Conservation (phyloP, 2,888 invertebrate species). For the Netelia melanura region DNA sequence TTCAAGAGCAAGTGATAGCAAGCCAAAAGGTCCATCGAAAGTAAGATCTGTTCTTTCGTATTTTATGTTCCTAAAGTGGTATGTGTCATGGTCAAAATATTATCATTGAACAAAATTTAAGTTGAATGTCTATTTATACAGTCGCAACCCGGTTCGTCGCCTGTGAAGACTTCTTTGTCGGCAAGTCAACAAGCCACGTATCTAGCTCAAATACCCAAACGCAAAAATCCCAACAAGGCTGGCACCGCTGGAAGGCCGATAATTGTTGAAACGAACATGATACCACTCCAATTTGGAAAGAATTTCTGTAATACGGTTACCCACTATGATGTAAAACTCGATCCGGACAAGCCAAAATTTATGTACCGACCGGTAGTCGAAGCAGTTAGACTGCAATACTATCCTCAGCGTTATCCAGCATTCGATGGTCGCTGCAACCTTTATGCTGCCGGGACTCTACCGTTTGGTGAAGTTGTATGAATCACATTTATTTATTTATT, state of each 20-base stretch:
- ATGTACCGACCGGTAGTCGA: slow-evolving; percentile 86
- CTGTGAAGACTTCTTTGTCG: slow-evolving; percentile 44
- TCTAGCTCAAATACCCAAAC: slow-evolving; percentile 72
- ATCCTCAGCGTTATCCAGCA: slow-evolving; percentile 86
- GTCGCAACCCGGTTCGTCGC: background rate
- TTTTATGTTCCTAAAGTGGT: background rate
- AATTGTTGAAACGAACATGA: slow-evolving; percentile 88
- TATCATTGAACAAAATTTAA: background rate
- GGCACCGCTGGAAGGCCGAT: slow-evolving; percentile 85
- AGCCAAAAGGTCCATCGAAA: background rate
- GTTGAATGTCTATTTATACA: background rate
- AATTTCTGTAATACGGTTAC: slow-evolving; percentile 84
- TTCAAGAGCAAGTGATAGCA: slow-evolving; percentile 27
- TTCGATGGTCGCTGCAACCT: slow-evolving; percentile 91
- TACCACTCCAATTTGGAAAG: slow-evolving; percentile 86
- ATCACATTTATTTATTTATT: background rate
- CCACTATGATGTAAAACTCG: slow-evolving; percentile 94
- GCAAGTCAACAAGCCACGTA: slow-evolving; percentile 43
- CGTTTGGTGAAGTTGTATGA: slow-evolving; percentile 80
- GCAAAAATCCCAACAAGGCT: slow-evolving; percentile 69
- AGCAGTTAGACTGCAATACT: slow-evolving; percentile 78
- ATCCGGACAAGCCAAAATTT: slow-evolving; percentile 90
- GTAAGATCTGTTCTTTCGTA: slow-evolving; percentile 6
- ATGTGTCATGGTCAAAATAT: no score
- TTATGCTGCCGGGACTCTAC: slow-evolving; percentile 86